A percentile compares a stretch with the other conserved stretches of the same genome.
Conservation (phyloP, 1,140 invertebrate genomes). For the Pseudomyrmex gracilis region DNA sequence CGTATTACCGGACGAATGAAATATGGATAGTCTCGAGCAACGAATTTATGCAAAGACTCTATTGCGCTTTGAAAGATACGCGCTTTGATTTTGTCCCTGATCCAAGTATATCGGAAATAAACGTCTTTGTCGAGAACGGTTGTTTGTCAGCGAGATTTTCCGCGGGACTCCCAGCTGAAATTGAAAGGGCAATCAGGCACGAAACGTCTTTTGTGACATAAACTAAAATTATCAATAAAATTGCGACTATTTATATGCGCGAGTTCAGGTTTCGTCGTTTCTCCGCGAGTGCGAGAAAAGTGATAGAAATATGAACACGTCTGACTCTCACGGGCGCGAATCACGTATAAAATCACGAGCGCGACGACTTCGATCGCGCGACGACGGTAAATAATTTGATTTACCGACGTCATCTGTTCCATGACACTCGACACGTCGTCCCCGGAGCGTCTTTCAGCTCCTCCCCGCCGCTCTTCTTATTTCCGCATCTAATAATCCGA, state of each 20-base stretch:
- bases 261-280: too few species aligned
- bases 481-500: slow-evolving; percentile 62
- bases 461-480: slow-evolving; percentile 11
- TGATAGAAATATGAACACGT: slow-evolving; percentile 17
- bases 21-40: slow-evolving; percentile 35
- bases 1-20: slow-evolving; percentile 43
- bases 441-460: neutral
- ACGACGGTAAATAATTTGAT: slow-evolving; percentile 61
- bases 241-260: too few species aligned
- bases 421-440: neutral
- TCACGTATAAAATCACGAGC: slow-evolving; percentile 56
- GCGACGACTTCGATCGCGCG: slow-evolving; percentile 22
- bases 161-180: neutral
- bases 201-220: neutral
- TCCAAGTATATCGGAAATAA: neutral
- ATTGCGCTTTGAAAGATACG: slow-evolving; percentile 8
- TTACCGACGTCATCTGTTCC: slow-evolving; percentile 36
- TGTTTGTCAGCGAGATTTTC: neutral
- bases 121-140: neutral
- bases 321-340: slow-evolving; percentile 27
- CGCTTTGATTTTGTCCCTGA: slow-evolving; percentile 13
- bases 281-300: too few species aligned
- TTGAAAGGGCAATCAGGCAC: too few species aligned
- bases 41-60: slow-evolving; percentile 40
- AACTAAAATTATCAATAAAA: neutral